Conservation (phyloP, 1,140 invertebrate genomes). For the Ectropis grisescens region DNA sequence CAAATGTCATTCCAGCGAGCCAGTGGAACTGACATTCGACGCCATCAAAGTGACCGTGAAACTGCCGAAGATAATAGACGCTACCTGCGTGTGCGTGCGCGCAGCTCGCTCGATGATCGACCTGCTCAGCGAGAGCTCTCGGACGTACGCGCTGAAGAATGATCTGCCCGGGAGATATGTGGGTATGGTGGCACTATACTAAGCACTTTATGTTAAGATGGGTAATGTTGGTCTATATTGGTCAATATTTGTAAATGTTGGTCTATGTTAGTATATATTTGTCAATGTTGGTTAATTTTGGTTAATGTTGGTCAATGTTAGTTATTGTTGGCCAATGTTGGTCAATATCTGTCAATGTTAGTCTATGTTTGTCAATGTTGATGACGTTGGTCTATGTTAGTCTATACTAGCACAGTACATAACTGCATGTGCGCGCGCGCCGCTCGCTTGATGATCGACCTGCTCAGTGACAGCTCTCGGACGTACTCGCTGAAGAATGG, state of each 20-base stretch:
- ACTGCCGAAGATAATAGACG: slow-evolving; percentile 46
- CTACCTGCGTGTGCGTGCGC: slow-evolving; percentile 35
- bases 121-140: slow-evolving; percentile 45
- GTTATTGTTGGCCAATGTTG: no score
- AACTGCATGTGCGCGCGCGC: slow-evolving; percentile 41
- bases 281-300: no score
- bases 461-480: slow-evolving; percentile 46
- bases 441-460: slow-evolving; percentile 39
- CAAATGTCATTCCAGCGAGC: slow-evolving; percentile 42
- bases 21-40: slow-evolving; percentile 44
- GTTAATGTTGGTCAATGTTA: no score
- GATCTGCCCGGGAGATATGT: slow-evolving; percentile 38
- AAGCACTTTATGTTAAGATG: no score
- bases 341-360: no score
- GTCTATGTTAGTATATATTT: no score
- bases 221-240: no score
- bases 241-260: no score
- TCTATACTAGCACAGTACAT: no score
- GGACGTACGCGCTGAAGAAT: slow-evolving; percentile 21
- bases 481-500: slow-evolving; percentile 25
- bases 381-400: no score
- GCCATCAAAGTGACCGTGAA: slow-evolving; percentile 37
- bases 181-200: no score
- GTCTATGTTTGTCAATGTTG: no score
- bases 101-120: slow-evolving; percentile 46